Conservation (phyloP, 2,797 vertebrate genomes). For the Acropternis orthonyx region DNA sequence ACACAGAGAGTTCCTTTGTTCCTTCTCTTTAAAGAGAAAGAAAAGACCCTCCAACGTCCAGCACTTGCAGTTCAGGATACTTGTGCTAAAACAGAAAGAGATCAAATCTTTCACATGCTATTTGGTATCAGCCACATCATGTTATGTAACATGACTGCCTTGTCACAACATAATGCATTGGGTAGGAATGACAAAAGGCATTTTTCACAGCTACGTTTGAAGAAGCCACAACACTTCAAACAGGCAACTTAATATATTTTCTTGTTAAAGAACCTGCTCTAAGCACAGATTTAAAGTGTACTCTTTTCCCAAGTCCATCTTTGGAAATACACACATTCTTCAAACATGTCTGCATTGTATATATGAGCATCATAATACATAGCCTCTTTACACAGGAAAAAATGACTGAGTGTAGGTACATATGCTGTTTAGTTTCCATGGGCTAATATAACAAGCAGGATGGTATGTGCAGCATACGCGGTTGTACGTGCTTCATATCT, state of each 20-base stretch:
- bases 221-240: slow-evolving; percentile 26
- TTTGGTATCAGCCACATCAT: slow-evolving; percentile 23
- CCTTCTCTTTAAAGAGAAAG: neutral
- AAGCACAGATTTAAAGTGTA: neutral
- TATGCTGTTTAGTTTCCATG: neutral
- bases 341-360: neutral
- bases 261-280: neutral
- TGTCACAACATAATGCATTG: slow-evolving; percentile 44
- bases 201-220: slow-evolving; percentile 40
- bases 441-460: neutral
- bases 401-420: neutral
- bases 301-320: neutral
- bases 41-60: neutral
- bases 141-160: slow-evolving; percentile 39
- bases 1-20: neutral
- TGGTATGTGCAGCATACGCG: accelerated
- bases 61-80: neutral
- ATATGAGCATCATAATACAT: neutral
- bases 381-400: neutral
- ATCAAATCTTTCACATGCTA: slow-evolving; percentile 26
- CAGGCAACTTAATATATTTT: neutral
- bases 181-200: slow-evolving; percentile 53
- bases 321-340: neutral
- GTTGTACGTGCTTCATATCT: neutral
- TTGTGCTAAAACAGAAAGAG: neutral